Conservation (phyloP, 2,797 vertebrate species). For the Tadarida brasiliensis region DNA sequence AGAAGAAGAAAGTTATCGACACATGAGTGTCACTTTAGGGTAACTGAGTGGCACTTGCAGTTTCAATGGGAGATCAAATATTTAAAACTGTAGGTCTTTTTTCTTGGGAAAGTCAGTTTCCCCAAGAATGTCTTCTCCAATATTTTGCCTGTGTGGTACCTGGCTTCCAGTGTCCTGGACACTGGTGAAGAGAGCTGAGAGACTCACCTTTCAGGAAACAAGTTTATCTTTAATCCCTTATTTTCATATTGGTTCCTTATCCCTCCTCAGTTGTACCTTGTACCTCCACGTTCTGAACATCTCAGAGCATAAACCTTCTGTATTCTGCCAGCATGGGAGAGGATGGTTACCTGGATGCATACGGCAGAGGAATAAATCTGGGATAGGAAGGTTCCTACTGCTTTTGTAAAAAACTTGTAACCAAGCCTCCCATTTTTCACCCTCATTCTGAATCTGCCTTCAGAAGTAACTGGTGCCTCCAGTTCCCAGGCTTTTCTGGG, state of each 20-base stretch:
- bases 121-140: not conserved
- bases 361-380: not conserved
- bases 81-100: slow-evolving; percentile 8
- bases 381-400: not conserved
- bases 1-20: not conserved
- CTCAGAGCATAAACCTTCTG: slow-evolving; percentile 24
- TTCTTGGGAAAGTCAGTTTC: slow-evolving; percentile 26
- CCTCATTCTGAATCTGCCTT: slow-evolving; percentile 37
- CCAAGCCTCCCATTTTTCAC: not conserved
- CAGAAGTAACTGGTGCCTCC: not conserved
- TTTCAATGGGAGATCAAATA: slow-evolving; percentile 17
- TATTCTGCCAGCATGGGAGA: not conserved
- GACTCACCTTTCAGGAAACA: slow-evolving; percentile 23
- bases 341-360: not conserved
- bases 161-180: not conserved
- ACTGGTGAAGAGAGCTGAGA: not conserved
- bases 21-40: not conserved
- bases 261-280: not conserved
- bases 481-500: not conserved
- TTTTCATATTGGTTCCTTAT: slow-evolving; percentile 3
- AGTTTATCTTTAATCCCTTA: not conserved
- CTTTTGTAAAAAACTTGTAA: not conserved
- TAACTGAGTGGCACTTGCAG: not conserved
- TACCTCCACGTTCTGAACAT: slow-evolving; percentile 13
- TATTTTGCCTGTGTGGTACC: not conserved